phyloP scores from a whole-genome alignment of 30 jellyfish, hydroid and myxozoan species.

The Aurelia sp. region DNA sequence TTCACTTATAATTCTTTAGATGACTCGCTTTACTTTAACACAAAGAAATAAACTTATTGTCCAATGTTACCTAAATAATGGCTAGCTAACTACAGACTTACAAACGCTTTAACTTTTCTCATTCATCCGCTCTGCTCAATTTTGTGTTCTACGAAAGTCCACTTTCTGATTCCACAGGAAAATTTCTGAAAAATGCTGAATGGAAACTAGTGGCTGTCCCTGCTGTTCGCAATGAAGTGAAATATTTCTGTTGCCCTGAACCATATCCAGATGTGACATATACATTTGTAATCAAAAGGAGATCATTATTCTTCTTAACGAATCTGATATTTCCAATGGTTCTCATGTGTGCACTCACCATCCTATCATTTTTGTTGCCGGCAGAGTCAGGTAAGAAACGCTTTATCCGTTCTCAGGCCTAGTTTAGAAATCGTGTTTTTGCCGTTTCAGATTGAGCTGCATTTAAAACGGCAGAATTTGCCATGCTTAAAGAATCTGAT shows the following conservation, averaged over 20 bases:
- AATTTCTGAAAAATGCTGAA: constrained; percentile 64
- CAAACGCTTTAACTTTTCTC: too few species aligned
- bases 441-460: too few species aligned
- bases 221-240: constrained; percentile 65
- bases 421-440: too few species aligned
- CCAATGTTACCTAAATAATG: too few species aligned
- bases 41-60: too few species aligned
- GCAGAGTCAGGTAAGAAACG: constrained; percentile 73
- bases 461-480: too few species aligned
- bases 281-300: constrained; percentile 48
- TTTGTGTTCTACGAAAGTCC: not conserved
- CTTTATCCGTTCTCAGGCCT: too few species aligned
- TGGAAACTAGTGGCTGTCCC: constrained; percentile 72
- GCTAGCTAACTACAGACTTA: too few species aligned
- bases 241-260: constrained; percentile 75
- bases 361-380: constrained; percentile 75
- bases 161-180: constrained; percentile 23
- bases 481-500: too few species aligned
- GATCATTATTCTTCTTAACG: constrained; percentile 63
- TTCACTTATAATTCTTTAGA: too few species aligned
- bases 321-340: constrained; percentile 81
- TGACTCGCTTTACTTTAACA: too few species aligned
- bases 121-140: too few species aligned
- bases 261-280: constrained; percentile 76
- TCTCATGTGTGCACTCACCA: constrained; percentile 65